Conservation (phyloP, 2,113 vertebrate genomes). For the Rhodinocichla rosea region DNA sequence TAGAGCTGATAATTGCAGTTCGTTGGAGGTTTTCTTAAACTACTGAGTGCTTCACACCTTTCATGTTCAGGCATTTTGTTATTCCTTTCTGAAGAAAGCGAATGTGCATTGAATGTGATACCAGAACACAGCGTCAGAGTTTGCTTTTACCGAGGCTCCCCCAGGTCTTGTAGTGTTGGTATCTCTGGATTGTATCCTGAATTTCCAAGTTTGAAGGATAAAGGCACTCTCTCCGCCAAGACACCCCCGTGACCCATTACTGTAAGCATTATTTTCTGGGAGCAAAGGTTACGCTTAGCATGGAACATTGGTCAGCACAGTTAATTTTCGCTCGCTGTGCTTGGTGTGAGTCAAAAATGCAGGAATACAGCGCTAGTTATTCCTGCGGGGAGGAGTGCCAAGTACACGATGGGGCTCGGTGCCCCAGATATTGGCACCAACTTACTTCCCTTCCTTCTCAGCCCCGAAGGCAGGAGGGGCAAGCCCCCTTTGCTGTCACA, state of each 20-base stretch:
- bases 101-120: neutral
- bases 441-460: too few species aligned
- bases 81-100: neutral
- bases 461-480: neutral
- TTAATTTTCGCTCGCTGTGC: neutral
- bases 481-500: neutral
- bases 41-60: neutral
- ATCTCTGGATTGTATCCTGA: neutral
- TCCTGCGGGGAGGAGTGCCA: too few species aligned
- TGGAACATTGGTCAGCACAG: neutral
- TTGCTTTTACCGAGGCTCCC: neutral
- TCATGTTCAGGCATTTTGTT: neutral
- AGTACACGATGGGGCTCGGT: neutral
- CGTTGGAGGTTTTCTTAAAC: neutral
- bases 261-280: neutral
- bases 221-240: neutral
- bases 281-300: neutral
- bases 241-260: neutral
- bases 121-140: neutral
- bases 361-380: accelerated
- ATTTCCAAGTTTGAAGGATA: neutral
- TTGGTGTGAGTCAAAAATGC: neutral
- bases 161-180: too few species aligned
- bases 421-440: neutral
- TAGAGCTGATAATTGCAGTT: neutral